A percentile compares a stretch with the other conserved stretches of the same genome.
These are phyloP conservation scores for Hipparchia semele DNA, from an alignment of 2,888 invertebrate species.

Conservation along the genomic window DNA sequence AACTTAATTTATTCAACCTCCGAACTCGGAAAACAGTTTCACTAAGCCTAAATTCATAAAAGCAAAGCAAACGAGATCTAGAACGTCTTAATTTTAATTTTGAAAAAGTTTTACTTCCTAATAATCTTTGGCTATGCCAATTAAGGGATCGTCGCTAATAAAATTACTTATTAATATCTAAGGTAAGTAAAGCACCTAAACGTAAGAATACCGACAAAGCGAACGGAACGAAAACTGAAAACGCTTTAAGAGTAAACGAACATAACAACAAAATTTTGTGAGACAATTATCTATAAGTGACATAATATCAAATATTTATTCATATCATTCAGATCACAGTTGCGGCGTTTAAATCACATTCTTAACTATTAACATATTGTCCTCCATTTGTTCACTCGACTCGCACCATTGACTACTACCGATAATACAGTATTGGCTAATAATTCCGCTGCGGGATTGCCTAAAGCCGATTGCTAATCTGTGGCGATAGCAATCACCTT, in stretches of 20 bases:
- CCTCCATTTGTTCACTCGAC: slow-evolving; percentile 75
- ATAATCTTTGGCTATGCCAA: slow-evolving; percentile 81
- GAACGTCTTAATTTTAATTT: slow-evolving; percentile 38
- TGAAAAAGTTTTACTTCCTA: slow-evolving; percentile 74
- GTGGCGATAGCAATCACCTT: too few relatives aligned
- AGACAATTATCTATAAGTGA: slow-evolving; percentile 81
- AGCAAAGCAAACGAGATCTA: slow-evolving; percentile 50
- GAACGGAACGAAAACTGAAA: slow-evolving; percentile 52
- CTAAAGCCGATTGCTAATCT: too few relatives aligned
- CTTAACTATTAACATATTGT: slow-evolving; percentile 82
- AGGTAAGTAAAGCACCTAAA: slow-evolving; percentile 76
- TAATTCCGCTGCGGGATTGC: slow-evolving; percentile 43
- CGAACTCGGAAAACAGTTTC: slow-evolving; percentile 44
- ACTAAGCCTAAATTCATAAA: slow-evolving; percentile 41
- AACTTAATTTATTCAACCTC: slow-evolving; percentile 32
- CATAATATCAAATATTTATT: slow-evolving; percentile 80
- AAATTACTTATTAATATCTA: slow-evolving; percentile 59
- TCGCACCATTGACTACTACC: slow-evolving; percentile 69
- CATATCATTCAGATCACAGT: slow-evolving; percentile 84
- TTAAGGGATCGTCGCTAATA: slow-evolving; percentile 62
- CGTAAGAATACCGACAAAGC: slow-evolving; percentile 56
- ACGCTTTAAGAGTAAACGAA: slow-evolving; percentile 41
- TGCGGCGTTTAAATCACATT: slow-evolving; percentile 83
- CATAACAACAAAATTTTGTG: slow-evolving; percentile 64
- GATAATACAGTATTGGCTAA: slow-evolving; percentile 59